Base-by-base conservation (phyloP, 2,888 invertebrate genomes). In the Melolontha melolontha region DNA sequence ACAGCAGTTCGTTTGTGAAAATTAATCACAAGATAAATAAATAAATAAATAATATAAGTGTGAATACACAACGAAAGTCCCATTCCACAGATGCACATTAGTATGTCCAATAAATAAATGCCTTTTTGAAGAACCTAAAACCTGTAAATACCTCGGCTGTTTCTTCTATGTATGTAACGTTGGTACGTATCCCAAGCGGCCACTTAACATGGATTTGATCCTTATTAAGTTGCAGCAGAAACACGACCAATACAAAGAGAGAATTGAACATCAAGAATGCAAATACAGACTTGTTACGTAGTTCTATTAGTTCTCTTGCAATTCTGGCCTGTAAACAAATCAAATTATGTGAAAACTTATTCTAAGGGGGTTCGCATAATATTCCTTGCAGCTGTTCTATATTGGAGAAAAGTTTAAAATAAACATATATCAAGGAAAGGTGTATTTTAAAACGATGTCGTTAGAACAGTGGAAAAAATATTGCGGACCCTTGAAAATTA, bases 191-290 rank as follows among this genome's bases (percentile, higher is more conserved):
- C 84, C 95, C 95, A 83, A 96, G 90, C 83, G 97, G 97, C 97
- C 97, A 97, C 87, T 95, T 90, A 86, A 97, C 92, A 88, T 97
- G 96, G 84, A 98, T 91, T 87, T 95, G 94, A 88, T 97, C 96
- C 91, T 97, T 97, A 89, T 98, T 97, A 86, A 98, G 91, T 91
- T 98, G 98, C 84, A 99, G 93, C 86, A 98, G 93, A 88, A 98
- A 96, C 83, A 98, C 97, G 86, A 97, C 95, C 87, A 98, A 92
- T 84, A 98, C 96, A 91, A 98, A 98, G 83, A 98, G 91, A 85
- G 97, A 95, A 91, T 98, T 99, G 90, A 98, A 93, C 97, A 98
- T 98, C 88, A 98, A 94, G 91, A 98, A 97, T 83, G 95, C 95
- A 86, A 97, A 96, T 82, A 96, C 96, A 81, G 95, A 95, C 86